These are phyloP conservation scores for Heteromurus nitidus DNA, from an alignment of 2,888 invertebrate genomes.

Conservation along the genomic window DNA sequence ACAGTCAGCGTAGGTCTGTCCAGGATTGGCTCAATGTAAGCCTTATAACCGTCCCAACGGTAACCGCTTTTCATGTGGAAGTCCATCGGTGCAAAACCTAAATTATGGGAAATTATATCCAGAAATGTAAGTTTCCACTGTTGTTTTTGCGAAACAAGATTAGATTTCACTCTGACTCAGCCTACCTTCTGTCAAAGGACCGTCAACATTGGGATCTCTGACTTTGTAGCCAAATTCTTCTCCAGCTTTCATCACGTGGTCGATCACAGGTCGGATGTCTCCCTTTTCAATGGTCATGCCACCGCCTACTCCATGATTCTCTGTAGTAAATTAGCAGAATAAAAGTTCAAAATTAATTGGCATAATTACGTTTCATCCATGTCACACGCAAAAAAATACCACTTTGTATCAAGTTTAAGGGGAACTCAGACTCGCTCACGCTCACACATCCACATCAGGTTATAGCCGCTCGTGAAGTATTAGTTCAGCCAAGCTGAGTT, in stretches of 20 bases:
- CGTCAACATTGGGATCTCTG: constrained; percentile 64
- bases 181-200: constrained; percentile 61
- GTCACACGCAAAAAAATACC: too few relatives aligned
- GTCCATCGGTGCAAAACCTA: constrained; percentile 69
- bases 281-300: constrained; percentile 65
- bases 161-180: background rate
- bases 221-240: constrained; percentile 67
- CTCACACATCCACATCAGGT: too few relatives aligned
- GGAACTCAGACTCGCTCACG: too few relatives aligned
- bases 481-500: too few relatives aligned
- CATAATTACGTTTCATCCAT: too few relatives aligned
- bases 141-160: background rate
- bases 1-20: constrained; percentile 59
- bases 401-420: too few relatives aligned
- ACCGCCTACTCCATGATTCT: constrained; percentile 63
- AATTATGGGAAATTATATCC: background rate
- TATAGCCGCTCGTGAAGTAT: too few relatives aligned
- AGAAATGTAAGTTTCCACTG: background rate
- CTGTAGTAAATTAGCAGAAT: too few relatives aligned
- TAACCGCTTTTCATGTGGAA: constrained; percentile 61
- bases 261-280: constrained; percentile 55
- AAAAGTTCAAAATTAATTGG: too few relatives aligned
- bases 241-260: constrained; percentile 65
- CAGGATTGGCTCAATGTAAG: constrained; percentile 59
- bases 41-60: constrained; percentile 64